A percentile compares a stretch with the other conserved stretches of the same genome.
Evolutionary conservation across 2,113 vertebrate genomes (phyloP).

Genomic region (Formicarius rufipectus): DNA sequence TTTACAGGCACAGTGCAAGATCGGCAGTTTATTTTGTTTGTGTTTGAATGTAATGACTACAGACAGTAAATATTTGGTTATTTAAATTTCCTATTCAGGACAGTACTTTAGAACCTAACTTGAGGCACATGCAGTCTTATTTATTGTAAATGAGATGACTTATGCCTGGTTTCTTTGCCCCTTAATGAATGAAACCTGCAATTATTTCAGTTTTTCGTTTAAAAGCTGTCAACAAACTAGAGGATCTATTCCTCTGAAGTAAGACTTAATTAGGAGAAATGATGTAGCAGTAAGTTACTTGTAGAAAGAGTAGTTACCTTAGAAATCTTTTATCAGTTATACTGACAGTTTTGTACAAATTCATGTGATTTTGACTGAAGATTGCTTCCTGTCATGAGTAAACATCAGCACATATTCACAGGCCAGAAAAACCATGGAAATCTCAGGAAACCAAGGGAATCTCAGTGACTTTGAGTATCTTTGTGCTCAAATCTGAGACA

Average conservation of each 20-base stretch:
- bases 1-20: neutral
- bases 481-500: neutral
- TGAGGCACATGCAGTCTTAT: neutral
- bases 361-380: neutral
- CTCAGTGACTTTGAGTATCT: neutral
- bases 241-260: neutral
- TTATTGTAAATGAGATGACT: neutral
- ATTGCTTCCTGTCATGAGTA: neutral
- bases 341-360: neutral
- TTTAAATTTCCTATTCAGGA: neutral
- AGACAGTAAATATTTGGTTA: constrained; percentile 16
- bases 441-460: neutral
- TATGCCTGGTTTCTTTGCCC: neutral
- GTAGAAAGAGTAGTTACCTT: neutral
- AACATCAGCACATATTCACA: neutral
- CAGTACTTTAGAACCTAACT: neutral
- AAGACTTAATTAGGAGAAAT: neutral
- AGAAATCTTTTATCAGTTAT: neutral
- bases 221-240: neutral
- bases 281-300: neutral
- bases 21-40: neutral
- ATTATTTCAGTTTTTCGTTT: neutral
- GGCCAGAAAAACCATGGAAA: neutral
- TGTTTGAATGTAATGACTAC: neutral
- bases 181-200: neutral